Evolutionary conservation across 1,140 invertebrate species (phyloP).

Genomic region (Drosophila asahinai): DNA sequence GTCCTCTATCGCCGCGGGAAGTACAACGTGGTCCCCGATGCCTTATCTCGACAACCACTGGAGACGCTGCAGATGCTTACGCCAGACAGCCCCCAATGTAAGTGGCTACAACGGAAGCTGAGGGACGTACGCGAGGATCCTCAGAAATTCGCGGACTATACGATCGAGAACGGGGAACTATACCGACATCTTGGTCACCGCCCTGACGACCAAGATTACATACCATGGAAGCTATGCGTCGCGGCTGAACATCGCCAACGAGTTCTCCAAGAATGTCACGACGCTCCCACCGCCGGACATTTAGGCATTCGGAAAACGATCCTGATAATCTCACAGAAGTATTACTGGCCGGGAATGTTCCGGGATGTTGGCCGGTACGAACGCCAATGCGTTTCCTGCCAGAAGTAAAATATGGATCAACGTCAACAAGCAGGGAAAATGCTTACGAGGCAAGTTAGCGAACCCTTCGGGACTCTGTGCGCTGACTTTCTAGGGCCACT

Average conservation of each 20-base stretch:
- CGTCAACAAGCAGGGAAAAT: not conserved
- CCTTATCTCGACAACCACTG: too few species aligned
- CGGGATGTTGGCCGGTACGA: not conserved
- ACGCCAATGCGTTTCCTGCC: not conserved
- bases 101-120: not conserved
- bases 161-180: too few species aligned
- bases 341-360: constrained; percentile 3
- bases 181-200: too few species aligned
- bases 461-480: too few species aligned
- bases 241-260: not conserved
- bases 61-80: too few species aligned
- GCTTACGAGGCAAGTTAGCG: not conserved
- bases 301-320: too few species aligned
- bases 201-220: not conserved
- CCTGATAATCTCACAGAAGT: not conserved
- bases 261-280: not conserved
- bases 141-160: constrained; percentile 1
- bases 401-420: not conserved
- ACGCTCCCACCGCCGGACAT: not conserved
- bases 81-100: too few species aligned
- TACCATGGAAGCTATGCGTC: not conserved
- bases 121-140: not conserved
- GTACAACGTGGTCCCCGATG: too few species aligned
- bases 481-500: too few species aligned
- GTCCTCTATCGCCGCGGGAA: too few species aligned